Percentiles rank a stretch among this genome's conserved stretches.
Evolutionary conservation across 2,113 vertebrate species (phyloP).

Genomic region (Todiramphus chloris): DNA sequence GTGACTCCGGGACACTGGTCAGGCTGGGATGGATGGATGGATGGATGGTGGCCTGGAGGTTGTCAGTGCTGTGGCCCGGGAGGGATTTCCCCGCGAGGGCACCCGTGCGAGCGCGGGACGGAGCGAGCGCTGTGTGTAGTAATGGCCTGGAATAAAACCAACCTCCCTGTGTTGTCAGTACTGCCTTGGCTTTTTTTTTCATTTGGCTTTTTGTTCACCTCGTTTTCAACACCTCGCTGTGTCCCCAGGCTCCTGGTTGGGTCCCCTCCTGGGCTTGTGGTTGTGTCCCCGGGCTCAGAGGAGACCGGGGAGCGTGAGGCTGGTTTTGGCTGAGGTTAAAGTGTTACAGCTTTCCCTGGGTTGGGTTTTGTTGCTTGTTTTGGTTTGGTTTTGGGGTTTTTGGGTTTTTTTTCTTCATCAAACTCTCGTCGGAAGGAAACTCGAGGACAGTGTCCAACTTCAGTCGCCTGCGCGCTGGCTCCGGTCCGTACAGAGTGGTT

Average conservation of each 20-base stretch:
- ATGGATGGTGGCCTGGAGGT: too few species aligned
- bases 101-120: background rate
- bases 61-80: background rate
- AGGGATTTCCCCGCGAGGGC: accelerated
- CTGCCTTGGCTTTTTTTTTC: background rate
- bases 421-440: background rate
- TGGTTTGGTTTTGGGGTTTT: too few species aligned
- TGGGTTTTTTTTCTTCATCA: background rate
- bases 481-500: background rate
- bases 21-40: background rate
- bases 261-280: too few species aligned
- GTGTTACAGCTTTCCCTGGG: background rate
- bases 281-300: too few species aligned
- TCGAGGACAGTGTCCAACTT: background rate
- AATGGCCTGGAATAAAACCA: background rate
- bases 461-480: background rate
- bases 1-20: background rate
- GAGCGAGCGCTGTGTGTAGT: background rate
- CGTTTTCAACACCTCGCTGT: background rate
- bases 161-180: background rate
- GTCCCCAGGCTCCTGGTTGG: too few species aligned
- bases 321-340: background rate
- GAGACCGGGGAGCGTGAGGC: background rate
- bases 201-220: background rate
- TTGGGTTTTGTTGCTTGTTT: background rate